Base-by-base conservation (phyloP, 2,113 vertebrate genomes). In the Aptenodytes forsteri region DNA sequence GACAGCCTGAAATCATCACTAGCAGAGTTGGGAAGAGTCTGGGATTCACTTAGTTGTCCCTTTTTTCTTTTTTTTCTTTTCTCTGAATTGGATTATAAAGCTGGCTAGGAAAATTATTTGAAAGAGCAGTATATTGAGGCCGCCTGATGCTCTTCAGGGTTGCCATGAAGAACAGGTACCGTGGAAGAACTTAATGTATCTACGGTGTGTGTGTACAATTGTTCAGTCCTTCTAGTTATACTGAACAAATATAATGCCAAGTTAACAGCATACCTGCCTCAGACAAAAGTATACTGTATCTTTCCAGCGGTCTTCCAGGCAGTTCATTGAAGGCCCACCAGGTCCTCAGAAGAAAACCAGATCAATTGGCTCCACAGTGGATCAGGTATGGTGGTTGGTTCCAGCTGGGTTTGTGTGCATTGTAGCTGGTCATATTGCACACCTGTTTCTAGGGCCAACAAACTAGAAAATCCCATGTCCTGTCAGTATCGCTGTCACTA, bases 231-330 rank as follows among this genome's bases (percentile, higher is more conserved):
- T 20, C 7, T 34, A 2, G 23, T 20, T 23, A 0, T 2, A 2
- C 46, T 22, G 42, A 12, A 2, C 36, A 44, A 32, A 5, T 15
- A 2, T 6, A 18, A 30, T 4, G 8, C 16, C 2, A 8, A 34
- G 23, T 6, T n/a, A 34, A 12, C 19, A 19, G 19, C 5, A 2
- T 40, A 19, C 36, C 56, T 85, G 44, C 56, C 38, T 55, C 7
- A 46, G 13, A 75, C 36, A 23, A 67, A 42, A 32, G 46, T 49
- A 46, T 81, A 2, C 46, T 36, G 2, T 90, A 2, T 98, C 36
- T 96, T 92, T 97, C 40, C 97, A 99, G 99, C 99, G 99, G 27
- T 99, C 99, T 75, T 99, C 99, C 40, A 98, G 99, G 94, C 98
- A 99, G 95, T 99, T 99, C 32, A 64, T 96, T 55, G 99, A 99